Percentiles rank a stretch among this genome's conserved stretches.
These are phyloP conservation scores for Parnassius mnemosyne DNA, from an alignment of 2,888 invertebrate genomes.

Conservation along the genomic window DNA sequence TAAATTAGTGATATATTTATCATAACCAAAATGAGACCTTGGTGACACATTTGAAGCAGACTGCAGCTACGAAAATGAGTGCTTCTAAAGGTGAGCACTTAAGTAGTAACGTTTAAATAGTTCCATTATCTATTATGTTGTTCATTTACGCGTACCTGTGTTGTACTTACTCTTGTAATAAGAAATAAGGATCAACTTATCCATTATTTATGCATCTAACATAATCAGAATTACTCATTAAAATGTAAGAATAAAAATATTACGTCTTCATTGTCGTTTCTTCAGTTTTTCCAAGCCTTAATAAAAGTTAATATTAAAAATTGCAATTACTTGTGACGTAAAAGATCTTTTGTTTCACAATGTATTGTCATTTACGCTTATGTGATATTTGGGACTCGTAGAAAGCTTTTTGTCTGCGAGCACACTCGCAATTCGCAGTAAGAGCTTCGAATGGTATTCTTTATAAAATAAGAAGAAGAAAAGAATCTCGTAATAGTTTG, in stretches of 20 bases:
- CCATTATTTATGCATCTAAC: too few relatives aligned
- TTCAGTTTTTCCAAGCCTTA: constrained; percentile 18
- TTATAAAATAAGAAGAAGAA: too few relatives aligned
- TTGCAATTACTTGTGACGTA: constrained; percentile 26
- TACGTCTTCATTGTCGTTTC: constrained; percentile 16
- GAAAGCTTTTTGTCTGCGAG: constrained; percentile 11
- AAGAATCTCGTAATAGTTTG: too few relatives aligned
- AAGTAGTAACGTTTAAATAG: too few relatives aligned
- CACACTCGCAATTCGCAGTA: constrained; percentile 3
- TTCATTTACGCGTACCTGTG: too few relatives aligned
- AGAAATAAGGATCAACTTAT: too few relatives aligned
- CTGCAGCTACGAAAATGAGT: constrained; percentile 20
- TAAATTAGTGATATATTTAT: neutral
- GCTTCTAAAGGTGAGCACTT: constrained; percentile 25
- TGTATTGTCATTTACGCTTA: constrained; percentile 21
- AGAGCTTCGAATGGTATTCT: too few relatives aligned
- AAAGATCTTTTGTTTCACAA: constrained; percentile 24
- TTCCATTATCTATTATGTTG: too few relatives aligned
- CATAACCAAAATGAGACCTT: constrained; percentile 22
- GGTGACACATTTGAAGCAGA: constrained; percentile 17
- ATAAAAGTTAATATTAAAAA: constrained; percentile 22
- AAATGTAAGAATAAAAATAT: too few relatives aligned
- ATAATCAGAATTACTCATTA: too few relatives aligned
- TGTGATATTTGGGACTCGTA: constrained; percentile 17
- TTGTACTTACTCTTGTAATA: too few relatives aligned